Conservation (phyloP, 2,797 vertebrate species). For the Phaenicophaeus curvirostris region DNA sequence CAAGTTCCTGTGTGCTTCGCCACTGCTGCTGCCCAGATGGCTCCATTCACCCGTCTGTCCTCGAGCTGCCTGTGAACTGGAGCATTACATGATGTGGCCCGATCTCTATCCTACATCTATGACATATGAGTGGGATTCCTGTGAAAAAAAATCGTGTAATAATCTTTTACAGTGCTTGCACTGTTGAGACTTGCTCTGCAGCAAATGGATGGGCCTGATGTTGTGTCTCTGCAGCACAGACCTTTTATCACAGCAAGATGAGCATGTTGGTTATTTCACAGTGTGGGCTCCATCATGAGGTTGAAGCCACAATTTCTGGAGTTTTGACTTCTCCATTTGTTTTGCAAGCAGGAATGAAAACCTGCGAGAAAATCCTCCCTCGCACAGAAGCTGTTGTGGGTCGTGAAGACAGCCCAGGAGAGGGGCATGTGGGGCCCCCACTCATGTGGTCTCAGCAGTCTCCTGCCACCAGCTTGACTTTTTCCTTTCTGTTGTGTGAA, state of each 20-base stretch:
- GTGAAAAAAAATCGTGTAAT: rapidly evolving
- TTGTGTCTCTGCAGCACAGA: neutral
- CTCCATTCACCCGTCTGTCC: neutral
- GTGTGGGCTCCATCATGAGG: neutral
- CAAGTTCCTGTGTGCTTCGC: neutral
- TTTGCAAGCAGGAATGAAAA: neutral
- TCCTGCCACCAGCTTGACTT: neutral
- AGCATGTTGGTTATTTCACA: rapidly evolving
- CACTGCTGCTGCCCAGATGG: neutral
- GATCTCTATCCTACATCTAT: rapidly evolving
- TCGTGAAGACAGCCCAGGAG: neutral
- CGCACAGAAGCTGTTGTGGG: neutral
- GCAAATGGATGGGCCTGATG: rapidly evolving
- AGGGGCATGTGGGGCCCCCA: neutral
- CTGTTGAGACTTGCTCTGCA: rapidly evolving
- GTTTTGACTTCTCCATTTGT: neutral
- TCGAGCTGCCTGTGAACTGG: neutral
- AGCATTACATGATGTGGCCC: neutral
- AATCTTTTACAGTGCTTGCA: neutral
- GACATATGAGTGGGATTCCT: neutral
- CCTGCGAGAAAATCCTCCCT: neutral
- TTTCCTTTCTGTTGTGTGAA: neutral
- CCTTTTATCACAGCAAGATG: rapidly evolving
- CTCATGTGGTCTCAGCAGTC: neutral
- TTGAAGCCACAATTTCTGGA: neutral